These are phyloP conservation scores for Catonia carolina DNA, from an alignment of 2,888 invertebrate species.

Conservation along the genomic window DNA sequence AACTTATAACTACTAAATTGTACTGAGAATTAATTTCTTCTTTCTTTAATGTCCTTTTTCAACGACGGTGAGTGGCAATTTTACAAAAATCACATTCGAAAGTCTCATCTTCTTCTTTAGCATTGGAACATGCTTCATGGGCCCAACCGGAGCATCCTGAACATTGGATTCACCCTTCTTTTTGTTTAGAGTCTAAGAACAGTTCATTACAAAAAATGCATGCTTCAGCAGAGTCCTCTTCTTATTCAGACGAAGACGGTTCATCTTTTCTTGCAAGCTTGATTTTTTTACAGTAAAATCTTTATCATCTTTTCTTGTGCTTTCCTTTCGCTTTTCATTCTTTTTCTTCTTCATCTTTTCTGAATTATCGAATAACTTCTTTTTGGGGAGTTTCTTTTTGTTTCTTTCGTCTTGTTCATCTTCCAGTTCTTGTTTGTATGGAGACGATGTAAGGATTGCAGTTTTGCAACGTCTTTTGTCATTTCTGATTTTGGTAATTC, in stretches of 20 bases:
- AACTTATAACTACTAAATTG: no score
- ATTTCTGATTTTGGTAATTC: neutral
- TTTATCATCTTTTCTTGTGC: neutral
- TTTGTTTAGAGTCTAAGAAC: neutral
- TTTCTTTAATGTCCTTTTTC: no score
- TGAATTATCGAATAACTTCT: neutral
- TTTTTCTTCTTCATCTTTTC: neutral
- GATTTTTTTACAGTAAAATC: neutral
- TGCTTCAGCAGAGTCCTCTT: slow-evolving; percentile 12
- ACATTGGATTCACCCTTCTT: neutral
- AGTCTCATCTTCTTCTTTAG: neutral
- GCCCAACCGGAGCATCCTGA: neutral
- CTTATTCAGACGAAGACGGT: slow-evolving; percentile 14
- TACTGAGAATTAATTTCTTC: no score
- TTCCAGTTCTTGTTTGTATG: slow-evolving; percentile 19
- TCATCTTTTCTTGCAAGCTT: neutral
- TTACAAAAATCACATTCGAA: neutral
- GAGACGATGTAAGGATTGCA: slow-evolving; percentile 14
- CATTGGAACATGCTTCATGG: neutral
- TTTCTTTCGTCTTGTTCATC: slow-evolving; percentile 9
- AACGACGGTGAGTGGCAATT: no score
- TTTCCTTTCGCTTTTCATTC: neutral
- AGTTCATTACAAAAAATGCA: slow-evolving; percentile 19
- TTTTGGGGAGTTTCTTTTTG: slow-evolving; percentile 2
- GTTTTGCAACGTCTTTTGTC: slow-evolving; percentile 22